phyloP scores from a whole-genome alignment of 2,797 vertebrate species.

The Apodemus agrarius region DNA sequence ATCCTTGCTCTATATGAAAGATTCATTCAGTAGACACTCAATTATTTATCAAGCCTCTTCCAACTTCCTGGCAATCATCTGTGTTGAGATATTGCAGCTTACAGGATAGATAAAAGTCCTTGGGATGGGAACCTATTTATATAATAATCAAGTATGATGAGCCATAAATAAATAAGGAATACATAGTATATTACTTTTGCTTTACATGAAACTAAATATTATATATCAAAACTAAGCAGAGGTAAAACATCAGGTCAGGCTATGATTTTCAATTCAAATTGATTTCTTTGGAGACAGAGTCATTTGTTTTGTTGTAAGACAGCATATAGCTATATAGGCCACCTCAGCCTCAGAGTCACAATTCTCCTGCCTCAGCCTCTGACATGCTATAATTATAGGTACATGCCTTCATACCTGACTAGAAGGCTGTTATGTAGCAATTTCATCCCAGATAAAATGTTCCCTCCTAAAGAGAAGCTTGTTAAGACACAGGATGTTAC shows the following conservation, averaged over 20 bases:
- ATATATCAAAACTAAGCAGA: not conserved
- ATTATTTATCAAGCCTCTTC: not conserved
- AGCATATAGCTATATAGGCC: not conserved
- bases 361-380: no score
- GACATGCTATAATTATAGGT: not conserved
- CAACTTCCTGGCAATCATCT: not conserved
- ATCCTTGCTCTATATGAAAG: not conserved
- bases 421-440: no score
- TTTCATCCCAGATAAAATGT: not conserved
- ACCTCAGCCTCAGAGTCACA: not conserved
- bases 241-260: not conserved
- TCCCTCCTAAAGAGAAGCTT: no score
- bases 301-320: not conserved
- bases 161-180: not conserved
- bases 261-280: not conserved
- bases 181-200: not conserved
- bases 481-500: not conserved
- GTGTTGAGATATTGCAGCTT: not conserved
- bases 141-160: not conserved
- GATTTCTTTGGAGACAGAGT: not conserved
- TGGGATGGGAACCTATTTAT: not conserved
- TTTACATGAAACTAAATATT: not conserved
- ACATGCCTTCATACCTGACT: not conserved
- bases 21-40: not conserved
- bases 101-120: not conserved